Conservation (phyloP, 37 sponge, comb jelly and placozoan species). For the Petrosia ficiformis region DNA sequence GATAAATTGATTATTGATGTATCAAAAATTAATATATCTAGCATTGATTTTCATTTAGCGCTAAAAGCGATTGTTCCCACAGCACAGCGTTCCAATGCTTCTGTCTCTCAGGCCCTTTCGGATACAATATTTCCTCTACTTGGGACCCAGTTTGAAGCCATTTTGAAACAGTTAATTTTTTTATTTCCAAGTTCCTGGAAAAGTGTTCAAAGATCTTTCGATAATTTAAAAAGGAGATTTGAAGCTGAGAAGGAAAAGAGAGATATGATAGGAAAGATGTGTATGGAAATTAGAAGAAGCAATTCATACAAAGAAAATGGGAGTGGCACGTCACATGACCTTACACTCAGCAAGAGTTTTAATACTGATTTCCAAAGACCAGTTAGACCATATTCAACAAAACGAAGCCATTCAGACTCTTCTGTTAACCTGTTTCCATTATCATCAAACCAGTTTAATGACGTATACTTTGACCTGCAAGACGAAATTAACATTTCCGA, state of each 20-base stretch:
- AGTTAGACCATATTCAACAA: too few relatives aligned
- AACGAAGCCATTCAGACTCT: too few relatives aligned
- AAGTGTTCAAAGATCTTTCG: constrained; percentile 15
- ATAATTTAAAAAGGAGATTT: neutral
- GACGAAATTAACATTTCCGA: too few relatives aligned
- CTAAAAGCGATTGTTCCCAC: constrained; percentile 75
- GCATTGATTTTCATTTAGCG: constrained; percentile 69
- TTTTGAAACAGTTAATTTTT: constrained; percentile 25
- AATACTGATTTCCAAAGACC: too few relatives aligned
- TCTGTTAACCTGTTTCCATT: too few relatives aligned
- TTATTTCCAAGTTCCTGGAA: constrained; percentile 64
- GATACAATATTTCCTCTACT: constrained; percentile 44
- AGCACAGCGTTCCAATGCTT: constrained; percentile 54
- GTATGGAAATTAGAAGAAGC: neutral
- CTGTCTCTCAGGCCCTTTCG: constrained; percentile 31
- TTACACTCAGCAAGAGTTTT: too few relatives aligned
- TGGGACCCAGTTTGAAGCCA: constrained; percentile 5
- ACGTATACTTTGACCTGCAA: neutral
- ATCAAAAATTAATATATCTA: constrained; percentile 48
- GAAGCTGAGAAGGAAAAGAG: neutral
- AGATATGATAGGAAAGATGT: neutral
- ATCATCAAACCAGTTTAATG: neutral
- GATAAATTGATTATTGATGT: constrained; percentile 79
- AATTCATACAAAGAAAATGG: too few relatives aligned
- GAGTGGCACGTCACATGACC: too few relatives aligned